Conservation (phyloP, 2,113 vertebrate species). For the Cyrtonyx montezumae region DNA sequence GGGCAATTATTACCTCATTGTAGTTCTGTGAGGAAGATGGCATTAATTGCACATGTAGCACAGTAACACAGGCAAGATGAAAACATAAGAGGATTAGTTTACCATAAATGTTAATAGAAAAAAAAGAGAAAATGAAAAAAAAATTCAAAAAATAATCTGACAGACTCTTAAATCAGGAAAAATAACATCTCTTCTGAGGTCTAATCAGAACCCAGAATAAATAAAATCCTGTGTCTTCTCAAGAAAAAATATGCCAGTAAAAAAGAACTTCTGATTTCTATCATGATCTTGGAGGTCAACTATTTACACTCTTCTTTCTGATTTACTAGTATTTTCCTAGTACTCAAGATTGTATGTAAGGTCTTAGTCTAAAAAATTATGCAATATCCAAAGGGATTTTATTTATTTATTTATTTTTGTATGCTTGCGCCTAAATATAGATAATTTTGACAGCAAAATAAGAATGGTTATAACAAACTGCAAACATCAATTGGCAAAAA, state of each 20-base stretch:
- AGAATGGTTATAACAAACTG: not conserved
- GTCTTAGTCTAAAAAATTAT: constrained; percentile 29
- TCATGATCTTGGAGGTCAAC: constrained; percentile 10
- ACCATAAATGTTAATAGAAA: not conserved
- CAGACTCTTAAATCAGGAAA: not conserved
- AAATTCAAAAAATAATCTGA: not conserved
- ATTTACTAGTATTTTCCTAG: constrained; percentile 18
- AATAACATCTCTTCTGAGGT: not conserved
- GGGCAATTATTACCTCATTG: not conserved
- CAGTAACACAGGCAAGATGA: not conserved
- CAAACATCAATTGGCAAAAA: not conserved
- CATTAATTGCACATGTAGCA: not conserved
- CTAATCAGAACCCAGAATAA: not conserved
- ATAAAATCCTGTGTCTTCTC: not conserved
- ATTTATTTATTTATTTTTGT: not conserved
- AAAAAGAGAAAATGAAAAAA: not conserved
- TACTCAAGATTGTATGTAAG: not conserved
- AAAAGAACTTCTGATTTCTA: constrained; percentile 9
- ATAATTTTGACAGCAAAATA: not conserved
- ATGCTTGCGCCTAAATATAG: not conserved
- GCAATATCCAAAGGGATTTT: constrained; percentile 5
- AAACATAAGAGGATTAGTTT: not conserved
- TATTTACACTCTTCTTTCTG: not conserved
- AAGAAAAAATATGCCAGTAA: not conserved
- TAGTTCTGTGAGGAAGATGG: not conserved